Base-by-base conservation (phyloP, 2,888 invertebrate species). In the Carcina quercana region DNA sequence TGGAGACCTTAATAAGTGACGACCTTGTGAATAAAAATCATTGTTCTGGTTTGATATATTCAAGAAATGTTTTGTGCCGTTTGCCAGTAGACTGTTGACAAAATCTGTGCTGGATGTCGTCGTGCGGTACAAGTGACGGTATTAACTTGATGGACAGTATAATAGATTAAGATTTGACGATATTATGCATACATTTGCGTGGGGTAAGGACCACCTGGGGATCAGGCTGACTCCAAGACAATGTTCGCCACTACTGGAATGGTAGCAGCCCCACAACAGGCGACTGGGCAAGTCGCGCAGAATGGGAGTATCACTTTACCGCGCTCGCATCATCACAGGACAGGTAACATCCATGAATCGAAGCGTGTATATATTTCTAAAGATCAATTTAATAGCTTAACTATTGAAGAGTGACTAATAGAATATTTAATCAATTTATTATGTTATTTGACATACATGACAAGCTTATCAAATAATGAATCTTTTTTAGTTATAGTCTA, bases 251-350 rank as follows among this genome's bases (percentile, higher is more conserved):
- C 72, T 60, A 70, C 75, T 53, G 78, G 78, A 53, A 70, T 76
- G 65, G 72, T 73, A 70, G 74, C 80, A 53, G 73, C 72, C 47
- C 74, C 82, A 29, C 83, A 83, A 53, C 75, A 74, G 47, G 68
- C 76, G 50, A 64, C 73, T 52, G 70, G 70, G 35, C 74, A 80
- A 58, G 70, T 79, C 50, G 70, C 82, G 15, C 71, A 70, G 47
- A 80, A 78, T 60, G 83, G 83, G 44, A 83, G 80, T 54, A 84
- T 71, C 17, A 84, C 84, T 15, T 53, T 84, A 40, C 84, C 83
- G 28, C 60, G 84, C 38, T 83, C 84, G 20, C 82, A 84, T 49
- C 84, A 84, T 52, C 83, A 83, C 53, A 75, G 82, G 55, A 74
- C 79, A 63, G 83, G 83, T 79, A 30, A 21, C 8, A n/a, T n/a